A percentile compares a stretch with the other conserved stretches of the same genome.
phyloP scores from a whole-genome alignment of 2,113 vertebrate genomes.

The Hippopotamus amphibius region DNA sequence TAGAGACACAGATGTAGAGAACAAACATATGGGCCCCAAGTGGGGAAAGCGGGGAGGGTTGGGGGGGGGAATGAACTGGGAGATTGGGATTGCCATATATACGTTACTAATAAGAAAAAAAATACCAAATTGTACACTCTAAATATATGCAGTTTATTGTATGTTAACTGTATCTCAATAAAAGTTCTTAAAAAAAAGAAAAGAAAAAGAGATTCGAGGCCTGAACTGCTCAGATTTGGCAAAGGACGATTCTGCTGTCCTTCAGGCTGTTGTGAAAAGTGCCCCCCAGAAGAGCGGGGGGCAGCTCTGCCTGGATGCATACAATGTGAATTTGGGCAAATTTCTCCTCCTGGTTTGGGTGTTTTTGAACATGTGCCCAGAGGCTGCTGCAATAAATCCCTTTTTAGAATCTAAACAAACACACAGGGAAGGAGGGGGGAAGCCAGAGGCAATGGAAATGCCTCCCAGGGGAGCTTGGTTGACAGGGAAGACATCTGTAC shows the following conservation, averaged over 20 bases:
- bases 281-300: not conserved
- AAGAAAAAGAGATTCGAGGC: not conserved
- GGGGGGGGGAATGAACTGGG: too few relatives aligned
- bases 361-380: conserved; percentile 50
- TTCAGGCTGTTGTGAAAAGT: not conserved
- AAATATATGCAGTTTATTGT: too few relatives aligned
- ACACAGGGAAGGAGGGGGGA: not conserved
- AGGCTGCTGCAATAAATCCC: conserved; percentile 12
- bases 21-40: too few relatives aligned
- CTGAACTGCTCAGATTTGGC: not conserved
- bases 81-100: too few relatives aligned
- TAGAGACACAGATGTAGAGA: too few relatives aligned
- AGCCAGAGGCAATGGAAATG: not conserved
- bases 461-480: not conserved
- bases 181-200: too few relatives aligned
- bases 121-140: too few relatives aligned
- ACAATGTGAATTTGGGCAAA: not conserved
- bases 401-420: conserved; percentile 60
- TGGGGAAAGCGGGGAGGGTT: too few relatives aligned
- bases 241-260: not conserved
- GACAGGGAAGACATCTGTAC: not conserved
- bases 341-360: conserved; percentile 2
- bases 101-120: too few relatives aligned
- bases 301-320: not conserved
- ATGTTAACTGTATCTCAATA: too few relatives aligned